Percentiles rank a stretch among this genome's conserved stretches.
phyloP scores from a whole-genome alignment of 2,113 vertebrate genomes.

The Seriola aureovittata region DNA sequence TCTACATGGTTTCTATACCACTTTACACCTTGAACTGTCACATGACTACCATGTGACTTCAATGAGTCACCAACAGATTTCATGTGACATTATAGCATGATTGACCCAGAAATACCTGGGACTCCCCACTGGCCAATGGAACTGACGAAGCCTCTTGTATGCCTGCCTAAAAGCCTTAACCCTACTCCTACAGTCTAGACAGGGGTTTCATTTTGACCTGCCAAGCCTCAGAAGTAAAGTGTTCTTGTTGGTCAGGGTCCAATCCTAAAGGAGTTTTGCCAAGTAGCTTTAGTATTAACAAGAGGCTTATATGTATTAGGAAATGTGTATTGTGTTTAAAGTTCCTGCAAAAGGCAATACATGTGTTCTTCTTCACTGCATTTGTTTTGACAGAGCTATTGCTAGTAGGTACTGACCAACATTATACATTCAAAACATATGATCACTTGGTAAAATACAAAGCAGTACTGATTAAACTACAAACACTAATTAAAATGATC shows the following conservation, averaged over 20 bases:
- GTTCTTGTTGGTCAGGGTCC: not conserved
- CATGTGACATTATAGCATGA: conserved; percentile 28
- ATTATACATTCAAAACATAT: no score
- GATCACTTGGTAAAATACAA: no score
- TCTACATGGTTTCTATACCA: not conserved
- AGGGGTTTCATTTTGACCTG: conserved; percentile 51
- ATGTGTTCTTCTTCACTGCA: no score
- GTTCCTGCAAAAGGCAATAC: not conserved
- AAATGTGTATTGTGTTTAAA: not conserved
- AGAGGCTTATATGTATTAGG: no score
- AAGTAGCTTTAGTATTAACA: not conserved
- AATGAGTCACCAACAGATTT: conserved; percentile 38
- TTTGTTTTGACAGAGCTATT: no score
- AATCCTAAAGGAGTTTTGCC: not conserved
- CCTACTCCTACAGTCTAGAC: conserved; percentile 53
- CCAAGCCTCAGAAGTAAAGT: not conserved
- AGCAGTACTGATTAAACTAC: no score
- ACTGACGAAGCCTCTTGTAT: not conserved
- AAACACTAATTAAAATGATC: no score
- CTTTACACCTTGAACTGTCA: conserved; percentile 34
- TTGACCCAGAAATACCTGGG: conserved; percentile 60
- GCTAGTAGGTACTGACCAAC: no score
- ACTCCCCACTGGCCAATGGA: conserved; percentile 50
- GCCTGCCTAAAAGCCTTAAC: not conserved
- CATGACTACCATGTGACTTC: conserved; percentile 35